Evolutionary conservation across 2,888 invertebrate genomes (phyloP), one percentile per base, ranked within the genome.

Genomic region (Macrophya alboannulata): DNA sequence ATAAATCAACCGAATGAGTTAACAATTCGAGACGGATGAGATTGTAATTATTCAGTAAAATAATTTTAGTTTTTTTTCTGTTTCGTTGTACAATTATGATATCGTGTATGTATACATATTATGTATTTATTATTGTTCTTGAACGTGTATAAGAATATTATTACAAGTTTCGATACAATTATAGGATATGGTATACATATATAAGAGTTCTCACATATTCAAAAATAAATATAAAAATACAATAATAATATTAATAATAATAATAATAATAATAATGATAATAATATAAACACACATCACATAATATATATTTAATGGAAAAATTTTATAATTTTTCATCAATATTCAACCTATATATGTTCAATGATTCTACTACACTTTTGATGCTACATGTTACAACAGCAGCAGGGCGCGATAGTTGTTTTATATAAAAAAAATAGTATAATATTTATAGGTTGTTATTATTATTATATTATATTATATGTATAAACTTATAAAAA

Each of bases 111-210:
- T 21, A 15, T 71, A 71, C 10, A 48, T 48, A n/a, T n/a, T 40
- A 72, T 72, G 43, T 48, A 76, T 76, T 76, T 76, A 51, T 90
- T 90, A 90, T 91, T 90, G 89, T 88, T 89, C 88, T 90, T 89
- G 87, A 90, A 90, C 90, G 88, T 89, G 88, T 90, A 90, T 87
- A 91, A 87, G 31, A 31, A 31, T 31, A 31, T 31, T 90, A 89
- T 90, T 89, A 76, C 25, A 17, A 90, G 88, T 90, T 86, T 90
- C 85, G 86, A 88, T 88, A 89, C 71, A 89, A 87, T 89, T 88
- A 81, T 40, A 59, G 21, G 17, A 51, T 25, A 62, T 21, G 10
- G 62, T 62, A 37, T 87, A 86, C 37, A 83, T 62, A 37, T 87
- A 86, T 43, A 83, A 87, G 87, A 86, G 62, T 86, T 87, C 89